Conservation (phyloP, 2,797 vertebrate species). For the Nyctalus aviator region DNA sequence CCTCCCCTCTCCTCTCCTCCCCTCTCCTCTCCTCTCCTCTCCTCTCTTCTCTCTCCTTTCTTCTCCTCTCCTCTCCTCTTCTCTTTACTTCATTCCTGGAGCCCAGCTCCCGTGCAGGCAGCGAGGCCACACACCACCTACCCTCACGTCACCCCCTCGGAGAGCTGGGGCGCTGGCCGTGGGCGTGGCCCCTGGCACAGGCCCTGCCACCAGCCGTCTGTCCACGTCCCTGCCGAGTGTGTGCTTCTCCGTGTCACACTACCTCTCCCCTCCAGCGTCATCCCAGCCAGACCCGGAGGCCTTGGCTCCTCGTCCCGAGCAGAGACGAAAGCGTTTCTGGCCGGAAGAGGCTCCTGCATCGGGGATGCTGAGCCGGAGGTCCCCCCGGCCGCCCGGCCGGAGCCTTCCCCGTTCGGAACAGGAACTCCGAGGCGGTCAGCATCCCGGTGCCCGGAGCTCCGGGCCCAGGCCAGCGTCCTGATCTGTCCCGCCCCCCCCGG, state of each 20-base stretch:
- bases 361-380: slow-evolving; percentile 81
- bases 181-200: not conserved
- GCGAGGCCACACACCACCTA: not conserved
- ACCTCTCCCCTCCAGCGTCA: slow-evolving; percentile 75
- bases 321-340: slow-evolving; percentile 74
- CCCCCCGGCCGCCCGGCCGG: slow-evolving; percentile 82
- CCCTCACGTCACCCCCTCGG: rapidly evolving
- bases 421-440: slow-evolving; percentile 82
- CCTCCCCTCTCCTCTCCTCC: not conserved
- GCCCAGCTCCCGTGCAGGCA: not conserved
- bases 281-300: slow-evolving; percentile 77
- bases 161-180: not conserved
- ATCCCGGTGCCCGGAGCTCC: slow-evolving; percentile 81
- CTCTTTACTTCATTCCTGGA: no score
- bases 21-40: not conserved
- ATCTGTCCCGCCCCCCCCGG: not conserved
- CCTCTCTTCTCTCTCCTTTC: not conserved
- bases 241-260: not conserved
- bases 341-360: slow-evolving; percentile 82
- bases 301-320: slow-evolving; percentile 86
- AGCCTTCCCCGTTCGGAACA: slow-evolving; percentile 68
- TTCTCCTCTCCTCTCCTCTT: no score
- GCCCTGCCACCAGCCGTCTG: no score
- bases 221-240: not conserved
- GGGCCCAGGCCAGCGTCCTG: slow-evolving; percentile 82